These are phyloP conservation scores for Beris morrisii DNA, from an alignment of 2,888 invertebrate genomes.

Conservation along the genomic window DNA sequence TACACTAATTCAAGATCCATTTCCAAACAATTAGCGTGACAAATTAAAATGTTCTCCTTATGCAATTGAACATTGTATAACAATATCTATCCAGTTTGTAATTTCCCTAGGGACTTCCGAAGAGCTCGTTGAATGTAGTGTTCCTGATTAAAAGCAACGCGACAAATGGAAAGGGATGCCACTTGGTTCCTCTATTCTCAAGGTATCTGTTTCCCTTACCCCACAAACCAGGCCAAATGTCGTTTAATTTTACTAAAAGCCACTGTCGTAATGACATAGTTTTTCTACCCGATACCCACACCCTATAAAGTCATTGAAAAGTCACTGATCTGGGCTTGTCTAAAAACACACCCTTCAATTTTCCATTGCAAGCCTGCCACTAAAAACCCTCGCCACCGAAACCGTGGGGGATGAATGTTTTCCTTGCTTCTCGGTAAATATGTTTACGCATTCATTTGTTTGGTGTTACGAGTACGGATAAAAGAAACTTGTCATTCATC, in stretches of 20 bases:
- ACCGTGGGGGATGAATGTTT: slow-evolving; percentile 35
- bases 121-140: slow-evolving; percentile 14
- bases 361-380: slow-evolving; percentile 1
- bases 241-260: slow-evolving; percentile 56
- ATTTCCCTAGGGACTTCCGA: slow-evolving; percentile 23
- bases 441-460: slow-evolving; percentile 42
- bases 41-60: slow-evolving; percentile 27
- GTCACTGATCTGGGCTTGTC: slow-evolving; percentile 37
- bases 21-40: slow-evolving; percentile 25
- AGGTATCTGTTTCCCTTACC: slow-evolving; percentile 13
- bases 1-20: background rate
- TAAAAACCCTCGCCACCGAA: slow-evolving; percentile 8
- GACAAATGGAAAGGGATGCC: slow-evolving; percentile 1
- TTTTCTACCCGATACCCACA: slow-evolving; percentile 26
- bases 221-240: slow-evolving; percentile 47
- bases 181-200: background rate
- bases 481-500: background rate
- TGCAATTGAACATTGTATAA: slow-evolving; percentile 18
- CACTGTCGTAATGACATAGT: slow-evolving; percentile 45
- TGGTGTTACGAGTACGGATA: slow-evolving; percentile 30
- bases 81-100: background rate
- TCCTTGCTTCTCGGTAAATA: slow-evolving; percentile 38
- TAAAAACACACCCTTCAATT: slow-evolving; percentile 21
- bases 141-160: slow-evolving; percentile 27
- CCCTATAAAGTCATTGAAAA: slow-evolving; percentile 32